Evolutionary conservation across 2,888 invertebrate genomes (phyloP).

Genomic region (Hydrotaea diabolus): DNA sequence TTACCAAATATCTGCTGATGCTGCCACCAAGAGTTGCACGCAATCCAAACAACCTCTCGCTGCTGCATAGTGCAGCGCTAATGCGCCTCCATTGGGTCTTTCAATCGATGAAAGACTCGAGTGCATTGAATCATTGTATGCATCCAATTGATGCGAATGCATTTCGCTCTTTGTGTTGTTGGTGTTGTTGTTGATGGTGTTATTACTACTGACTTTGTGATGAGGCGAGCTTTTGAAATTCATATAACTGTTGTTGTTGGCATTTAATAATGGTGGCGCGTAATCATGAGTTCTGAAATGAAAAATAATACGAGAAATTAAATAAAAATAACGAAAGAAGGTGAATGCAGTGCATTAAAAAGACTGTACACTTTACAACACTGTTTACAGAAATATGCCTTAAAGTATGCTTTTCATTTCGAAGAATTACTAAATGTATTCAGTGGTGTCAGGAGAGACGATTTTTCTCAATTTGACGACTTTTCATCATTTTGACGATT

Average conservation of each 20-base stretch:
- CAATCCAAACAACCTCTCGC: slow-evolving; percentile 93
- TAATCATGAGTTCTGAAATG: slow-evolving; percentile 77
- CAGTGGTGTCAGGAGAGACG: too few relatives aligned
- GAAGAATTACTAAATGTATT: too few relatives aligned
- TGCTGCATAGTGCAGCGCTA: slow-evolving; percentile 93
- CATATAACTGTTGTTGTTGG: slow-evolving; percentile 56
- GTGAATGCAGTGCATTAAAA: neutral
- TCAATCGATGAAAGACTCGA: slow-evolving; percentile 79
- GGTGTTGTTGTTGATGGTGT: slow-evolving; percentile 39
- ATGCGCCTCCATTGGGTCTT: slow-evolving; percentile 84
- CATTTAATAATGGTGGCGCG: slow-evolving; percentile 74
- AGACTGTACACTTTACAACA: slow-evolving; percentile 21
- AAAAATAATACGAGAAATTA: slow-evolving; percentile 31
- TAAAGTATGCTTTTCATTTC: slow-evolving; percentile 41
- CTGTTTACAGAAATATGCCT: neutral
- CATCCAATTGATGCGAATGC: slow-evolving; percentile 79
- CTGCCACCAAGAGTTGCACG: slow-evolving; percentile 89
- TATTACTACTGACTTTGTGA: slow-evolving; percentile 53
- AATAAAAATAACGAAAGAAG: neutral
- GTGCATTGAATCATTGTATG: slow-evolving; percentile 76
- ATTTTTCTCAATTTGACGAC: too few relatives aligned
- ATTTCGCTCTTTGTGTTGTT: slow-evolving; percentile 70
- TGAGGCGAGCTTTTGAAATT: slow-evolving; percentile 62
- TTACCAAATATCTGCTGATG: slow-evolving; percentile 90
- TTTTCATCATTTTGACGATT: too few relatives aligned